Percentiles rank a stretch among this genome's conserved stretches.
Conservation (phyloP, 2,888 invertebrate genomes). For the Mythimna pallens region DNA sequence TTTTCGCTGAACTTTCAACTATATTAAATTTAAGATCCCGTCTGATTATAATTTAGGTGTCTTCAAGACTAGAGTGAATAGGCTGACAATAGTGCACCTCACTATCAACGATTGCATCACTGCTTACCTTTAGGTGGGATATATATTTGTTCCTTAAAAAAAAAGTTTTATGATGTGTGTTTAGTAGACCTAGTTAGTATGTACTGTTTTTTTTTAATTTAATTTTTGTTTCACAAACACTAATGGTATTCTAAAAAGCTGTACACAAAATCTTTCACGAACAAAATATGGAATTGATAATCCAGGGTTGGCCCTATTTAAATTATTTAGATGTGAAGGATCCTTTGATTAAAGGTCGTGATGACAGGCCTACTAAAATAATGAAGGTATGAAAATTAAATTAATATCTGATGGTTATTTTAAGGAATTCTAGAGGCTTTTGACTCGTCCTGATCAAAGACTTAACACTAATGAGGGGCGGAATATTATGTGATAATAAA, state of each 20-base stretch:
- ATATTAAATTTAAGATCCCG: conserved; percentile 2
- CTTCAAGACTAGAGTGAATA: too few relatives aligned
- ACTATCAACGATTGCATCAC: too few relatives aligned
- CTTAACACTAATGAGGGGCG: conserved; percentile 42
- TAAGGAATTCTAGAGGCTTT: conserved; percentile 36
- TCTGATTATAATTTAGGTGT: too few relatives aligned
- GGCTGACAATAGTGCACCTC: too few relatives aligned
- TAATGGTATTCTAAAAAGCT: conserved; percentile 9
- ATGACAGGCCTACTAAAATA: conserved; percentile 30
- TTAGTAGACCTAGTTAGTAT: too few relatives aligned
- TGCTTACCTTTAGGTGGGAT: too few relatives aligned
- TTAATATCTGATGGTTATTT: conserved; percentile 61
- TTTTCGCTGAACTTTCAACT: conserved; percentile 2
- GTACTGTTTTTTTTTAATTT: background rate
- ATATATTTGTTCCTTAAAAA: too few relatives aligned
- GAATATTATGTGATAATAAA: conserved; percentile 13
- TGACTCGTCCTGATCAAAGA: conserved; percentile 47
- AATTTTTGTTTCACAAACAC: background rate
- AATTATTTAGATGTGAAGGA: conserved; percentile 60
- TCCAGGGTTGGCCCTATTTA: conserved; percentile 46
- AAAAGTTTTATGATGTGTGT: background rate
- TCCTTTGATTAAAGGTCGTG: conserved; percentile 56
- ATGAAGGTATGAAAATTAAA: conserved; percentile 49
- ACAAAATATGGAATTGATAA: conserved; percentile 65
- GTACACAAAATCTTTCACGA: conserved; percentile 9